Base-by-base conservation (phyloP, 2,797 vertebrate genomes). In the Ceryle rudis region DNA sequence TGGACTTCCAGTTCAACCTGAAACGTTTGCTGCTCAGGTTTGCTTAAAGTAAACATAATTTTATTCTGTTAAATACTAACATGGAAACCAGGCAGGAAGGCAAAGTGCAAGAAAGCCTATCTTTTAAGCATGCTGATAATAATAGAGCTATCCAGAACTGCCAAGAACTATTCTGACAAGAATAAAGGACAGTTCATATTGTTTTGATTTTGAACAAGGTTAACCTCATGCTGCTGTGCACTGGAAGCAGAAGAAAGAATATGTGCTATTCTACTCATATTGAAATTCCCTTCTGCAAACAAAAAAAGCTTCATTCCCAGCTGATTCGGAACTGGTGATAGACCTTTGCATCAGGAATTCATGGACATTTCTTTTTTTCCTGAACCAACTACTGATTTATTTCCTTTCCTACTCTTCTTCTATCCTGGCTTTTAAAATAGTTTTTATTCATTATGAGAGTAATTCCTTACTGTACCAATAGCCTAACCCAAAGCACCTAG, bases 131-230 rank as follows among this genome's bases (percentile, higher is more conserved):
- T 15, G 41, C 16, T 61, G 41, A 74, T 8, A 67, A 61, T 49
- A 86, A 75, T 15, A 75, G 60, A 75, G 31, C 17, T 44, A 79
- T 65, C 60, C 58, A 75, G 23, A 90, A 55, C 29, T 75, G 41
- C n/a, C n/a, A 84, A 35, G 39, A 82, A 81, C 5, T 51, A 64
- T 41, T 26, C 18, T 44, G 46, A 60, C 3, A 5, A 77, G 60
- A 95, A 79, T 46, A 78, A 69, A 78, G 41, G 92, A 35, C 2
- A 55, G 41, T 7, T 81, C 46, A 61, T 8, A 54, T 54, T 78
- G 54, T 57, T 86, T 69, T 74, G 23, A 75, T 52, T 93, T 80
- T 85, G 55, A 87, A 72, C 44, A 92, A 86, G 89, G 93, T n/a
- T 57, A 72, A 61, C 58, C 33, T 18, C 61, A 31, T 57, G 42